Conservation (phyloP, 2,113 vertebrate genomes). For the Megatriorchis doriae region DNA sequence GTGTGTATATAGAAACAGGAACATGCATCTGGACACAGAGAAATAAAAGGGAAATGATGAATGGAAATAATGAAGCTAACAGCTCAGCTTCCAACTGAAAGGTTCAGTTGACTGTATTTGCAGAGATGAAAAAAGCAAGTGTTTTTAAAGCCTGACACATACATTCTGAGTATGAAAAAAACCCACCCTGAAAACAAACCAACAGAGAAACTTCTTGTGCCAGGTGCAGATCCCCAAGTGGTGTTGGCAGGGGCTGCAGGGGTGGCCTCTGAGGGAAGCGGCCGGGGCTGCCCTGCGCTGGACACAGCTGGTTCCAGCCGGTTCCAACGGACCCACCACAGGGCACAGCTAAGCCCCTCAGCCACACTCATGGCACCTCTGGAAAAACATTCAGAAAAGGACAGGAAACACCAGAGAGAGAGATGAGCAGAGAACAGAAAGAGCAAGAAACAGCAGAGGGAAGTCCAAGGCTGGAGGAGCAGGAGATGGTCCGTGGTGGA, state of each 20-base stretch:
- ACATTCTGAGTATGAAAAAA: background rate
- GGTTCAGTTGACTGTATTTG: background rate
- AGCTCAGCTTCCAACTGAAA: background rate
- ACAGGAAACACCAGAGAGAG: background rate
- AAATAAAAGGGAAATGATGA: background rate
- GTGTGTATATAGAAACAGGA: background rate
- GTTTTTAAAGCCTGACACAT: background rate
- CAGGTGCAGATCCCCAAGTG: fast-evolving
- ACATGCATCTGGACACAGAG: background rate
- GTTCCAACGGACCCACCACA: fast-evolving
- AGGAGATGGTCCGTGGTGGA: background rate
- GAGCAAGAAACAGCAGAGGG: background rate
- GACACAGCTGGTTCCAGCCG: background rate
- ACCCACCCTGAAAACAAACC: too few species aligned
- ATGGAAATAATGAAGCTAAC: background rate
- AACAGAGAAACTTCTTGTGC: background rate
- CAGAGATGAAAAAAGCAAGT: background rate
- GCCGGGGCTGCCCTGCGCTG: fast-evolving
- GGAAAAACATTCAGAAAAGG: background rate
- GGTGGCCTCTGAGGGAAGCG: background rate
- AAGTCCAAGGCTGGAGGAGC: background rate
- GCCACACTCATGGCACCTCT: fast-evolving
- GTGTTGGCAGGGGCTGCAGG: too few species aligned
- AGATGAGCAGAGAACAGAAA: background rate
- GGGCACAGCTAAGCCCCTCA: background rate